A percentile compares a stretch with the other conserved stretches of the same genome.
Evolutionary conservation across 2,888 invertebrate genomes (phyloP).

Genomic region (Apotomis betuletana): DNA sequence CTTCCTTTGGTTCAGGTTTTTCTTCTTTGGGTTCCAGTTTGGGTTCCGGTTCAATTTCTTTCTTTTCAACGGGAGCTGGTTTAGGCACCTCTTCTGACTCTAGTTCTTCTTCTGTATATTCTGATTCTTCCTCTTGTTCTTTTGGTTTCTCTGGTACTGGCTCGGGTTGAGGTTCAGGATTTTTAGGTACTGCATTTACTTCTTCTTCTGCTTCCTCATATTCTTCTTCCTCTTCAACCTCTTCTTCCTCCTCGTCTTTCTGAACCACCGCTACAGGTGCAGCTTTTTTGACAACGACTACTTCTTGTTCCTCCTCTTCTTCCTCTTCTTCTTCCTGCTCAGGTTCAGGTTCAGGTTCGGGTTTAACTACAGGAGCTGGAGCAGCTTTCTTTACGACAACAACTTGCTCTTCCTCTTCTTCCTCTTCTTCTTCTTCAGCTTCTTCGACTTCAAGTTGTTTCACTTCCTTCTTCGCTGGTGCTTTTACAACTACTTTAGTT

Average conservation of each 20-base stretch:
- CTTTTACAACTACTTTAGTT: slow-evolving; percentile 53
- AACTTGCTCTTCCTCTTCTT: slow-evolving; percentile 43
- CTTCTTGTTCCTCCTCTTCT: slow-evolving; percentile 46
- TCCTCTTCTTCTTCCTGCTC: slow-evolving; percentile 46
- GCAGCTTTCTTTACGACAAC: slow-evolving; percentile 39
- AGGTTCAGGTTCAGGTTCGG: slow-evolving; percentile 42
- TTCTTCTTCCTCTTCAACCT: slow-evolving; percentile 46
- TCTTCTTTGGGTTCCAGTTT: slow-evolving; percentile 45
- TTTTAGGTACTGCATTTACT: slow-evolving; percentile 36
- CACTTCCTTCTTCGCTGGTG: slow-evolving; percentile 44
- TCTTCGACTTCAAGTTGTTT: slow-evolving; percentile 32
- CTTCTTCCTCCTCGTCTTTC: slow-evolving; percentile 47
- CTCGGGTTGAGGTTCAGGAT: slow-evolving; percentile 38
- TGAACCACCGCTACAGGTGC: slow-evolving; percentile 43
- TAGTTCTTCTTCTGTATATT: slow-evolving; percentile 45
- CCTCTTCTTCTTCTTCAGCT: slow-evolving; percentile 40
- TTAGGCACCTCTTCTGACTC: slow-evolving; percentile 47
- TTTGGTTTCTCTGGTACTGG: slow-evolving; percentile 41
- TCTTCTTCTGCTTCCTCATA: slow-evolving; percentile 48
- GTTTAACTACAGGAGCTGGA: slow-evolving; percentile 40
- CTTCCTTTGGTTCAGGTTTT: slow-evolving; percentile 42
- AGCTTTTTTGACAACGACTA: slow-evolving; percentile 42
- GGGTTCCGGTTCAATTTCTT: slow-evolving; percentile 45
- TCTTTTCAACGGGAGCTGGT: slow-evolving; percentile 42
- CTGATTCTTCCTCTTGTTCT: slow-evolving; percentile 52